Base-by-base conservation (phyloP, 2,888 invertebrate species). In the Timema cristinae region DNA sequence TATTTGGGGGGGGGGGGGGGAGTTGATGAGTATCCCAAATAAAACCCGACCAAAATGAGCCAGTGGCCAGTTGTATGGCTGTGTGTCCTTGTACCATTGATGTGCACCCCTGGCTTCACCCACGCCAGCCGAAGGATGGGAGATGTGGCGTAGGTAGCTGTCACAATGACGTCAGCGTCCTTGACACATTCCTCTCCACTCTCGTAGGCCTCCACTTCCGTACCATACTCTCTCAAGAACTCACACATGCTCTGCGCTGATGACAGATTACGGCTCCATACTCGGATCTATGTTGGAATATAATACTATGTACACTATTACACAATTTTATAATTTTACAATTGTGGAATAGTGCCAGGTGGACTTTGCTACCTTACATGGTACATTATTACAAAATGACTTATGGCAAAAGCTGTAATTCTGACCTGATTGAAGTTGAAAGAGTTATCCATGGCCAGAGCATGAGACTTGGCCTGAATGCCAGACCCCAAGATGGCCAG, bases 161-260 rank as follows among this genome's bases (percentile, higher is more conserved):
- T 87, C 52, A 88, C 84, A 72, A 90, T 85, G 49, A 90, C 84
- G 81, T 90, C 89, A 1, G 89, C 88, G 74, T 83, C 81, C 59
- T 77, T 77, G 0, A 87, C 86, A 68, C 88, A 87, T 48, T 84
- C 83, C 69, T 83, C 79, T 0, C 81, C 80, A 50, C 79, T 81
- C 71, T 79, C 76, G 71, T 77, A 81, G 4, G 77, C 78, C 61
- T 74, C 75, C 47, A 76, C 78, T 9, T 74, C 73, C n/a, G 68
- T 69, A 47, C 75, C 75, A 15, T 66, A 49, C 49, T 67, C 71
- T 50, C 72, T 77, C 10, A 83, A 77, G 67, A 82, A 80, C 16
- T 74, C 73, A n/a, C 80, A 81, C 50, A 83, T 76, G 16, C 77
- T 78, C 73, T 79, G 75, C 6, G 82, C 83, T 76, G 78, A 80